These are phyloP conservation scores for Leptinotarsa undecemlineata DNA, from an alignment of 1,140 invertebrate species.

Conservation along the genomic window DNA sequence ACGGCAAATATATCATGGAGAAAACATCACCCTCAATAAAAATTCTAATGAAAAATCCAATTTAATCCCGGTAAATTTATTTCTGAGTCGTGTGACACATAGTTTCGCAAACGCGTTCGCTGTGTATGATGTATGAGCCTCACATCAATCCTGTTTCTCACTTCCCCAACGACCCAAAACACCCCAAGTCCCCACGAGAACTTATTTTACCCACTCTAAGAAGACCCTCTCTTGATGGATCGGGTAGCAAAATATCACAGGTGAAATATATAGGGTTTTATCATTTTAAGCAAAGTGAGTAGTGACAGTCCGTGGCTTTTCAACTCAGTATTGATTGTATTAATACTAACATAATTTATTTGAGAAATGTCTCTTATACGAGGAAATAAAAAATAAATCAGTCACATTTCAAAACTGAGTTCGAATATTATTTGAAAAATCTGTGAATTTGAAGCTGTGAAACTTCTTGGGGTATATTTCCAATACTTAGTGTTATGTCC, in stretches of 20 bases:
- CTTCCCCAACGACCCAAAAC: slow-evolving; percentile 31
- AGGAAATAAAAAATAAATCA: too few relatives aligned
- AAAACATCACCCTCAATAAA: slow-evolving; percentile 1
- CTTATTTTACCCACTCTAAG: slow-evolving; percentile 30
- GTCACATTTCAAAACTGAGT: too few relatives aligned
- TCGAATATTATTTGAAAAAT: too few relatives aligned
- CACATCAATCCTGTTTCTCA: slow-evolving; percentile 31
- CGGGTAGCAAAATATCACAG: slow-evolving; percentile 18
- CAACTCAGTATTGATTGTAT: too few relatives aligned
- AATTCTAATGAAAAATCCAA: slow-evolving; percentile 19
- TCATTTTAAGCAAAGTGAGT: neutral
- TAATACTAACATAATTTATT: too few relatives aligned
- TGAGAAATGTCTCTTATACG: too few relatives aligned
- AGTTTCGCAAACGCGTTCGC: slow-evolving; percentile 15
- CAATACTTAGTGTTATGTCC: too few relatives aligned
- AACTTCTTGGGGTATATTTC: too few relatives aligned
- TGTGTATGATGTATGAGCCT: slow-evolving; percentile 33
- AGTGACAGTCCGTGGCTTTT: too few relatives aligned
- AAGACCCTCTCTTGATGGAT: slow-evolving; percentile 25
- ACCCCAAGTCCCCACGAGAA: slow-evolving; percentile 27
- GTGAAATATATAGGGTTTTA: slow-evolving; percentile 9
- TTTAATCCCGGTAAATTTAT: slow-evolving; percentile 23
- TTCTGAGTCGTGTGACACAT: slow-evolving; percentile 19
- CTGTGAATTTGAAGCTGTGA: too few relatives aligned
- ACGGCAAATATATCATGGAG: neutral